Conservation (phyloP, 1,140 invertebrate genomes). For the Brachystomella parvula region DNA sequence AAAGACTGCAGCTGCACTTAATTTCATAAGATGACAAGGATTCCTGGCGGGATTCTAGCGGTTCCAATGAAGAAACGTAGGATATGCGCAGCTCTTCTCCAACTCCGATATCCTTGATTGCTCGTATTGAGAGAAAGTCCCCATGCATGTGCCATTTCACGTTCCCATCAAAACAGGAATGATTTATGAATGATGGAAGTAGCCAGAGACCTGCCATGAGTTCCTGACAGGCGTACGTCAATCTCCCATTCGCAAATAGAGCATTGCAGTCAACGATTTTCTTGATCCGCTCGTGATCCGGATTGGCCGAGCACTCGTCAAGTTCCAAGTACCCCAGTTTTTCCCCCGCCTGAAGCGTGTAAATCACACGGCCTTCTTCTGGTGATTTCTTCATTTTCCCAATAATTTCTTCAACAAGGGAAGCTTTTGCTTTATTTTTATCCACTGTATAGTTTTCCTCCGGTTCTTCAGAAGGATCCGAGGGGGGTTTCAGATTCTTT, state of each 20-base stretch:
- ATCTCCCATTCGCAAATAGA: background rate
- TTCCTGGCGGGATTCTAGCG: background rate
- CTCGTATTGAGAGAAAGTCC: background rate
- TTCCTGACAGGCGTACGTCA: background rate
- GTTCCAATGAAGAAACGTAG: background rate
- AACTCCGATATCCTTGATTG: background rate
- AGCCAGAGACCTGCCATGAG: conserved; percentile 1
- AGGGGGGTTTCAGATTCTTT: background rate
- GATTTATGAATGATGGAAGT: conserved; percentile 17
- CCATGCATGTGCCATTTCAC: background rate
- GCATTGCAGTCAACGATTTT: conserved; percentile 1
- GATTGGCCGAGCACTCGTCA: background rate
- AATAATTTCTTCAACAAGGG: background rate
- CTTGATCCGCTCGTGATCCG: background rate
- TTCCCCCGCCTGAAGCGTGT: background rate
- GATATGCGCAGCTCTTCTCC: conserved; percentile 13
- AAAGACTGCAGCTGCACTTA: conserved; percentile 1
- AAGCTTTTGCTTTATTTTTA: background rate
- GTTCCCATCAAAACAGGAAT: conserved; percentile 7
- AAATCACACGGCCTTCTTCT: background rate
- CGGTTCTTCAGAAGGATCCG: background rate
- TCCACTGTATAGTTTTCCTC: background rate
- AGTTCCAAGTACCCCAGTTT: conserved; percentile 7
- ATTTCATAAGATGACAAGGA: background rate
- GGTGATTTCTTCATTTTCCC: background rate